Evolutionary conservation across 2,797 vertebrate genomes (phyloP).

Genomic region (Salarias fasciatus): DNA sequence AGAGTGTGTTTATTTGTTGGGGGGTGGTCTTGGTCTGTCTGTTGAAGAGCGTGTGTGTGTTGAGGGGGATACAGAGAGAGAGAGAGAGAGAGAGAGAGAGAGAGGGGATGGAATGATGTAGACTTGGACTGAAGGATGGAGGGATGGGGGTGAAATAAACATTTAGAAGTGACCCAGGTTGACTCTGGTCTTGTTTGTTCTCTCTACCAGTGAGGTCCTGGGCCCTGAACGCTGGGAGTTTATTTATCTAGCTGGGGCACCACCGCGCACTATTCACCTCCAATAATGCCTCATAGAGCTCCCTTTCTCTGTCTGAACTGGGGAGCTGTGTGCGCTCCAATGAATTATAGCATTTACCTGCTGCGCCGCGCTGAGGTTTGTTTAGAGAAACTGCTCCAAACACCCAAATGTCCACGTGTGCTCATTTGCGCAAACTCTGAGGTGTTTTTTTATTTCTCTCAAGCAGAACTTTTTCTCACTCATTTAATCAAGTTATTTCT

Average conservation of each 20-base stretch:
- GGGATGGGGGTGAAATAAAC: conserved; percentile 82
- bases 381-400: conserved; percentile 82
- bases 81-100: conserved; percentile 31
- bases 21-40: conserved; percentile 64
- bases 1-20: conserved; percentile 73
- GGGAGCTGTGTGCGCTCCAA: conserved; percentile 80
- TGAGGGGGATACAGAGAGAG: neutral
- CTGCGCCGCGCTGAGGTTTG: conserved; percentile 76
- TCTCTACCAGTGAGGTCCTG: conserved; percentile 88
- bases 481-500: conserved; percentile 38
- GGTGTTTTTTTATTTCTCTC: conserved; percentile 31
- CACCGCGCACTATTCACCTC: conserved; percentile 83
- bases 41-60: conserved; percentile 45
- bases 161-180: conserved; percentile 87
- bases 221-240: conserved; percentile 83
- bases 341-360: conserved; percentile 87
- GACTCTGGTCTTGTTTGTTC: conserved; percentile 88
- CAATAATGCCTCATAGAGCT: conserved; percentile 86
- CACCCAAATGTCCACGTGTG: conserved; percentile 70
- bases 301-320: conserved; percentile 83
- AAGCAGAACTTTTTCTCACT: conserved; percentile 2
- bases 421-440: conserved; percentile 59
- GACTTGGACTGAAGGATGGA: conserved; percentile 67
- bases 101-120: conserved; percentile 68
- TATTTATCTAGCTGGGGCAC: conserved; percentile 89